Percentiles rank a stretch among this genome's conserved stretches.
phyloP scores from a whole-genome alignment of 2,888 invertebrate species.

The Nomada lathburiana region DNA sequence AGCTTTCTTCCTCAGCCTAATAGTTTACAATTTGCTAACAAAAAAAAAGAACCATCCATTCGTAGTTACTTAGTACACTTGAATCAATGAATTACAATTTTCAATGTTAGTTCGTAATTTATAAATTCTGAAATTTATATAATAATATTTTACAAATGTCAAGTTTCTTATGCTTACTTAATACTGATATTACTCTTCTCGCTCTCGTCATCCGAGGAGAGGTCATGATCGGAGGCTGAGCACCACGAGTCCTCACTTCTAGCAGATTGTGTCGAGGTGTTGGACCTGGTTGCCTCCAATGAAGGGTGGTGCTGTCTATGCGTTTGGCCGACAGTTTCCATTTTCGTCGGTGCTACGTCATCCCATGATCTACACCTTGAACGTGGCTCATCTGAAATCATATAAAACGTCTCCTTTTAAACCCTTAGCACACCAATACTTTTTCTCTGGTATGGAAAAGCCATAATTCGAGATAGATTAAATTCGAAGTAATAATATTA shows the following conservation, averaged over 20 bases:
- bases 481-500: too few species aligned
- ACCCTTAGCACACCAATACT: too few species aligned
- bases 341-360: slow-evolving; percentile 85
- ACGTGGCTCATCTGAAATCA: slow-evolving; percentile 90
- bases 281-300: slow-evolving; percentile 80
- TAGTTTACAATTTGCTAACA: too few species aligned
- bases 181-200: slow-evolving; percentile 86
- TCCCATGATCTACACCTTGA: slow-evolving; percentile 92
- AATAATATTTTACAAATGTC: too few species aligned
- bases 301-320: slow-evolving; percentile 77
- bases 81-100: too few species aligned
- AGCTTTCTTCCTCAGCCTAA: not conserved
- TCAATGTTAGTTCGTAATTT: too few species aligned
- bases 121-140: too few species aligned
- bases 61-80: too few species aligned
- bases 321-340: slow-evolving; percentile 77
- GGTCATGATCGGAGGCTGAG: slow-evolving; percentile 87
- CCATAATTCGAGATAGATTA: too few species aligned
- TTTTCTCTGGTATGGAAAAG: too few species aligned
- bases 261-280: slow-evolving; percentile 80
- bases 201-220: slow-evolving; percentile 89
- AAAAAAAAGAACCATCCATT: too few species aligned
- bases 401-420: slow-evolving; percentile 1
- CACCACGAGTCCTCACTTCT: slow-evolving; percentile 89
- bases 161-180: slow-evolving; percentile 81